These are phyloP conservation scores for Dione juno DNA, from an alignment of 2,888 invertebrate genomes.

Conservation along the genomic window DNA sequence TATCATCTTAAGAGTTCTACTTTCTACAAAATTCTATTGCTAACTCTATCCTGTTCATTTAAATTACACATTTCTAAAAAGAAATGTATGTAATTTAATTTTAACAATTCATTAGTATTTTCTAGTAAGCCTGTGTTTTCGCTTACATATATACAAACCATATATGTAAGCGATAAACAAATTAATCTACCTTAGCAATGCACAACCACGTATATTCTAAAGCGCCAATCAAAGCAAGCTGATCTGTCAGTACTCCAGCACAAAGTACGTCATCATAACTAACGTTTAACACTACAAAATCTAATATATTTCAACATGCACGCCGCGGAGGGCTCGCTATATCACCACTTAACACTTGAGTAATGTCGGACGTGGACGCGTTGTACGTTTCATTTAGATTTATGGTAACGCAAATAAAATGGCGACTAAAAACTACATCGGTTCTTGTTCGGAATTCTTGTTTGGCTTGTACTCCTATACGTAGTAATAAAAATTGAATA, in stretches of 20 bases:
- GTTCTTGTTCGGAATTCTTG: slow-evolving; percentile 25
- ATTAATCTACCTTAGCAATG: neutral
- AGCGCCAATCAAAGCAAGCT: neutral
- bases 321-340: slow-evolving; percentile 25
- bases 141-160: too few relatives aligned
- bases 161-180: neutral
- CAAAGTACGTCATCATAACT: slow-evolving; percentile 9
- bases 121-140: neutral
- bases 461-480: slow-evolving; percentile 7
- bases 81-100: neutral
- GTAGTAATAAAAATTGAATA: neutral
- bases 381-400: slow-evolving; percentile 47
- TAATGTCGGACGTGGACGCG: slow-evolving; percentile 20
- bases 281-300: slow-evolving; percentile 13
- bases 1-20: neutral
- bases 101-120: neutral
- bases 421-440: slow-evolving; percentile 37
- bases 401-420: slow-evolving; percentile 45
- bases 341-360: slow-evolving; percentile 19
- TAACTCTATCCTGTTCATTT: neutral
- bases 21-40: neutral
- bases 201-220: too few relatives aligned
- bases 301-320: slow-evolving; percentile 9
- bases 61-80: neutral
- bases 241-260: neutral